Conservation (phyloP, 2,797 vertebrate species). For the Gallirallus australis region DNA sequence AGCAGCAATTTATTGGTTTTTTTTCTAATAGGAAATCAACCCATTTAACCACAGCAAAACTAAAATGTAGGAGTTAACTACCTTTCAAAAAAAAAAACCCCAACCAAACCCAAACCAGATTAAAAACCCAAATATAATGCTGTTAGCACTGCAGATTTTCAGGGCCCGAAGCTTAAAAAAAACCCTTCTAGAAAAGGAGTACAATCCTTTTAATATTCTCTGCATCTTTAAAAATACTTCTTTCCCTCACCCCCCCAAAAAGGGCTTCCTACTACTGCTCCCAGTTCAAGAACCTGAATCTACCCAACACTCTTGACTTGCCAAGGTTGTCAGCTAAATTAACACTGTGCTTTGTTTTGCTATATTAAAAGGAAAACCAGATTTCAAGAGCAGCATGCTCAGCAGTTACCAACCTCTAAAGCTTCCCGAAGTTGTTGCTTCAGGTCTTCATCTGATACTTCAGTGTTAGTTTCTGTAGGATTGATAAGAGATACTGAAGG, state of each 20-base stretch:
- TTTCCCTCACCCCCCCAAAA: too few species aligned
- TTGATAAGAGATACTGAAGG: not conserved
- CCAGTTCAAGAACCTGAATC: not conserved
- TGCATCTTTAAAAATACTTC: not conserved
- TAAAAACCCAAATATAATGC: not conserved
- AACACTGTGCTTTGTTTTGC: not conserved
- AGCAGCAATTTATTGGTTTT: not conserved
- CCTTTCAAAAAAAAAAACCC: not conserved
- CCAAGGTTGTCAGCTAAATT: not conserved
- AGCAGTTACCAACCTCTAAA: slow-evolving; percentile 81
- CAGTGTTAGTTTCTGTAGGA: slow-evolving; percentile 74
- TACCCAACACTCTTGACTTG: not conserved
- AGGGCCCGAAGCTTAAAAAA: not conserved
- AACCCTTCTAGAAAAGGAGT: not conserved
- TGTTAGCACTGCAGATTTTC: not conserved
- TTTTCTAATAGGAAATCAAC: not conserved
- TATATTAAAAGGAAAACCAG: not conserved
- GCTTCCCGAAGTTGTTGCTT: slow-evolving; percentile 83
- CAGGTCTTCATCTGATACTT: slow-evolving; percentile 85
- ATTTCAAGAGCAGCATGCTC: not conserved
- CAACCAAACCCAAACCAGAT: not conserved
- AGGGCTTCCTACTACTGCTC: not conserved
- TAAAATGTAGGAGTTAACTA: not conserved
- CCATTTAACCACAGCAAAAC: not conserved
- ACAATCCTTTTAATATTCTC: not conserved